phyloP scores from a whole-genome alignment of 2,888 invertebrate species.

The Fragum fragum region DNA sequence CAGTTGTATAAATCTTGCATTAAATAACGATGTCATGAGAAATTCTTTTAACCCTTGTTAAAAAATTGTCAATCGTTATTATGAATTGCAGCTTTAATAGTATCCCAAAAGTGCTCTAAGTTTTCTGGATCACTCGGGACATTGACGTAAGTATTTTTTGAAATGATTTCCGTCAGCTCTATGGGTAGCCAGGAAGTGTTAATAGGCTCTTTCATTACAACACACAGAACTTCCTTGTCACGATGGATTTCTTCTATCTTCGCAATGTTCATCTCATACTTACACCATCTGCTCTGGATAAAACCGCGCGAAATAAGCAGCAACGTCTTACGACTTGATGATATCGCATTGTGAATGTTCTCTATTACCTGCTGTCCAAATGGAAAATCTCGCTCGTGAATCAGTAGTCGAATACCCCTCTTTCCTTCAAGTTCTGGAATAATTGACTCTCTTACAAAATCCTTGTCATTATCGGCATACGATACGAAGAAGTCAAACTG shows the following conservation, averaged over 20 bases:
- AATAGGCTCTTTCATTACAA: background rate
- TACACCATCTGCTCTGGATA: constrained; percentile 41
- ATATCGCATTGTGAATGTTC: constrained; percentile 53
- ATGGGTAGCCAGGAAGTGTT: background rate
- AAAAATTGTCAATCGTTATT: too few relatives aligned
- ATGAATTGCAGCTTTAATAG: background rate
- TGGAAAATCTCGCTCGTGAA: constrained; percentile 36
- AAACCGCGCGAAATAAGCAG: constrained; percentile 38
- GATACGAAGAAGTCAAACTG: background rate
- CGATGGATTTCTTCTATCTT: background rate
- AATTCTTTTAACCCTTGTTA: too few relatives aligned
- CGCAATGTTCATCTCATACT: background rate
- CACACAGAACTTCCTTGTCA: background rate
- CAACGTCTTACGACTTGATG: constrained; percentile 44
- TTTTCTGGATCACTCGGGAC: background rate
- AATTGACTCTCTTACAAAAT: background rate
- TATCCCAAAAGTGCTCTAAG: background rate
- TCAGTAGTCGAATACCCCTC: background rate
- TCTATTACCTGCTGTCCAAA: constrained; percentile 48
- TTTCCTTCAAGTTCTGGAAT: background rate
- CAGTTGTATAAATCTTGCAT: too few relatives aligned
- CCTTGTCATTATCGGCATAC: background rate
- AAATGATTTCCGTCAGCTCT: background rate
- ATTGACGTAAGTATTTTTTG: background rate
- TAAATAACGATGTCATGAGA: too few relatives aligned